Percentiles rank a stretch among this genome's conserved stretches.
Evolutionary conservation across 2,113 vertebrate species (phyloP).

Genomic region (Platichthys flesus): DNA sequence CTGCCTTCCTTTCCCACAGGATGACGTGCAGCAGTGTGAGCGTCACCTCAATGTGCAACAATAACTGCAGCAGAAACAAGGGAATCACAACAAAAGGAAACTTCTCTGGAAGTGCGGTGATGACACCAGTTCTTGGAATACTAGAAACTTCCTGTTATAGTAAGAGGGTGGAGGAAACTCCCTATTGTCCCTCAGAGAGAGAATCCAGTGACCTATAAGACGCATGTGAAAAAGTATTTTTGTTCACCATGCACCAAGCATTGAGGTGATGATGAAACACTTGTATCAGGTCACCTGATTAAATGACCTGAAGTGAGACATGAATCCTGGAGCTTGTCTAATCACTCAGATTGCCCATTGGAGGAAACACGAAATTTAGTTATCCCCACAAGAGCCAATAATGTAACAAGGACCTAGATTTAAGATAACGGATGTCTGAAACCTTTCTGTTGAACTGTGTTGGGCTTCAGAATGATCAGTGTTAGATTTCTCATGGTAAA

Average conservation of each 20-base stretch:
- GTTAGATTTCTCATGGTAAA: neutral
- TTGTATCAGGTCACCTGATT: conserved; percentile 6
- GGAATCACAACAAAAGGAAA: conserved; percentile 10
- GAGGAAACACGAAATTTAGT: neutral
- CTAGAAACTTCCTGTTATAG: neutral
- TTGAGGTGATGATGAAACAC: neutral
- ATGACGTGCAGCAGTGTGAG: neutral
- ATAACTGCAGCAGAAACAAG: neutral
- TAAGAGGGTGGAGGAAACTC: neutral
- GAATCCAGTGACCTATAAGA: neutral
- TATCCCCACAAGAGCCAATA: neutral
- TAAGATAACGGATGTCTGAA: neutral
- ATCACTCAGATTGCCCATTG: neutral
- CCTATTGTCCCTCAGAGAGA: neutral
- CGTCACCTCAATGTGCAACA: conserved; percentile 27
- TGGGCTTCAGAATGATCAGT: neutral
- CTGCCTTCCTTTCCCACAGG: conserved; percentile 33
- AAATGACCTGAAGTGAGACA: neutral
- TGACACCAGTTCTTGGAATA: conserved; percentile 4
- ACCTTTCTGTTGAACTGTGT: neutral
- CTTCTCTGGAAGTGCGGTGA: neutral
- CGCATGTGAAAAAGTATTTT: neutral
- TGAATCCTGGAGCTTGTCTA: neutral
- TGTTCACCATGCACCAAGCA: neutral
- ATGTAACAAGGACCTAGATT: neutral